phyloP scores from a whole-genome alignment of 2,888 invertebrate genomes.

The Chorisops tibialis region DNA sequence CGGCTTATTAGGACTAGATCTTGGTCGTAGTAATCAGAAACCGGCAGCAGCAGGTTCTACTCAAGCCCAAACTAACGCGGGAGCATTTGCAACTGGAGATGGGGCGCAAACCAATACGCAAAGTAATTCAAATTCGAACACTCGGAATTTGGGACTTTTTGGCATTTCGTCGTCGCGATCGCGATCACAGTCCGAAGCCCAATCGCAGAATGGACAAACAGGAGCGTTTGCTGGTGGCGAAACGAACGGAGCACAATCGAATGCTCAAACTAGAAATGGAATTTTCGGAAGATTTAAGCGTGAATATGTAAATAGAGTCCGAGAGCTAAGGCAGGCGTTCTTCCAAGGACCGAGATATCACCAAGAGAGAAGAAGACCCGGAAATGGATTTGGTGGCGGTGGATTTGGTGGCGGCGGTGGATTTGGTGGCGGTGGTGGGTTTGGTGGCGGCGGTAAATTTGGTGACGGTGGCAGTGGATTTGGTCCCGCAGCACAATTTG shows the following conservation, averaged over 20 bases:
- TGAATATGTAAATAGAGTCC: too few species aligned
- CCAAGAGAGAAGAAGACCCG: not conserved
- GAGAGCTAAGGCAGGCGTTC: not conserved
- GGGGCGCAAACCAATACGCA: constrained; percentile 38
- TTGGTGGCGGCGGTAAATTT: not conserved
- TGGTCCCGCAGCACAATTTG: constrained; percentile 32
- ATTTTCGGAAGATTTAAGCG: constrained; percentile 4
- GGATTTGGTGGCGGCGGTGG: constrained; percentile 2
- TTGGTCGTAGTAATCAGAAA: constrained; percentile 38
- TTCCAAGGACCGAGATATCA: not conserved
- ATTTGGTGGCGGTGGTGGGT: not conserved
- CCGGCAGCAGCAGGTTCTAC: constrained; percentile 38
- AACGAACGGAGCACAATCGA: constrained; percentile 37
- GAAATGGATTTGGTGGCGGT: not conserved
- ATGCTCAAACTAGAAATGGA: constrained; percentile 24
- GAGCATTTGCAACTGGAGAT: constrained; percentile 39
- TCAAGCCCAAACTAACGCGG: constrained; percentile 39
- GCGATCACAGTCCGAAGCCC: constrained; percentile 43
- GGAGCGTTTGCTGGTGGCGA: constrained; percentile 41
- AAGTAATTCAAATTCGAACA: constrained; percentile 32
- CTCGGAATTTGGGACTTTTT: constrained; percentile 40
- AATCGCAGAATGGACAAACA: constrained; percentile 41
- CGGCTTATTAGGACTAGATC: constrained; percentile 43
- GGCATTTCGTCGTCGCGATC: constrained; percentile 41
- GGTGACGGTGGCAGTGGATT: constrained; percentile 4